phyloP scores from a whole-genome alignment of 1,140 invertebrate species.

The Anoplophora glabripennis region DNA sequence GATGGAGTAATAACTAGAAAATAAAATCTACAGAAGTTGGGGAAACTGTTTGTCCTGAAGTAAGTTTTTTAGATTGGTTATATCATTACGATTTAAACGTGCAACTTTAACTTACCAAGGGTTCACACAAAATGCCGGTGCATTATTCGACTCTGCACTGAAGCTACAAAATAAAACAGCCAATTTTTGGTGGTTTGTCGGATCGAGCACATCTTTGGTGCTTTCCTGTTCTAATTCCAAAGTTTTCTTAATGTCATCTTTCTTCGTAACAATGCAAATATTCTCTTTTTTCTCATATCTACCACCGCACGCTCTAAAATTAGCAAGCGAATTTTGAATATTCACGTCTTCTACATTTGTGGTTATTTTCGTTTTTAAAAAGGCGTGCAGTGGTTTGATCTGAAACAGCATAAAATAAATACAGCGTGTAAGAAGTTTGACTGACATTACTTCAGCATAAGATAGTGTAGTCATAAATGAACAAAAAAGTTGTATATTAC shows the following conservation, averaged over 20 bases:
- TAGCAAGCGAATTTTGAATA: constrained; percentile 71
- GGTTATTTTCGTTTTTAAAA: constrained; percentile 69
- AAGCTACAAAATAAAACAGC: constrained; percentile 92
- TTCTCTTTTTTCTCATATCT: constrained; percentile 52
- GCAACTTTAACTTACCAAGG: constrained; percentile 74
- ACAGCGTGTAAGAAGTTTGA: no score
- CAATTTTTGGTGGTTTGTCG: constrained; percentile 82
- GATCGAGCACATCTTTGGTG: constrained; percentile 76
- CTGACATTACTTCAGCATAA: no score
- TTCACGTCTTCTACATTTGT: constrained; percentile 60
- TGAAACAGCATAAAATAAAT: constrained; percentile 11
- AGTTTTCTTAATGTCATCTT: background rate
- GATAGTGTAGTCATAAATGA: no score
- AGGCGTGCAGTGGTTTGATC: constrained; percentile 61
- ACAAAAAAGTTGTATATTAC: no score
- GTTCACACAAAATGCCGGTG: constrained; percentile 84
- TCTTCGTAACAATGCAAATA: constrained; percentile 23
- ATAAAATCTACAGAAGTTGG: no score
- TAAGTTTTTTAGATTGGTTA: no score
- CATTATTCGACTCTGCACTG: constrained; percentile 73
- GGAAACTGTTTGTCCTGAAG: no score
- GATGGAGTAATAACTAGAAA: no score
- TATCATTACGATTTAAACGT: no score
- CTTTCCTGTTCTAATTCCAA: background rate
- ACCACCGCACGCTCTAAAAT: constrained; percentile 83